Percentiles rank a stretch among this genome's conserved stretches.
phyloP scores from a whole-genome alignment of 2,113 vertebrate genomes.

The Siniperca chuatsi region DNA sequence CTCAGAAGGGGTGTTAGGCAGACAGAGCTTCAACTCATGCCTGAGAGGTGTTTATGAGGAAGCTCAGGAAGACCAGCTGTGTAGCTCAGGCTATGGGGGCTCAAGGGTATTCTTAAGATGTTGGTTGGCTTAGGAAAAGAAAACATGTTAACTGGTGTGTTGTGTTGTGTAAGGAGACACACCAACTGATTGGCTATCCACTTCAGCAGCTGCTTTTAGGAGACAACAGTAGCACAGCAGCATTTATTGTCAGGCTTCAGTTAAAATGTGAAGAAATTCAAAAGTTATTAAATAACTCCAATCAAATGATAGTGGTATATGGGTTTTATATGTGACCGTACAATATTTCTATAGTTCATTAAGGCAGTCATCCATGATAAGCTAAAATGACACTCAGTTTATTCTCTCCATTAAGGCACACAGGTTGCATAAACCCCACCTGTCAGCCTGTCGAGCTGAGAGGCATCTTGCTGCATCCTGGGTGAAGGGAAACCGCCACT shows the following conservation, averaged over 20 bases:
- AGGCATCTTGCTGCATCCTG: constrained; percentile 9
- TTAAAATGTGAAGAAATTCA: constrained; percentile 44
- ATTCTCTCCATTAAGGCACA: constrained; percentile 60
- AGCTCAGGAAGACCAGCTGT: constrained; percentile 45
- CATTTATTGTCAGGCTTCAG: constrained; percentile 25
- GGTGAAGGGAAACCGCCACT: constrained; percentile 40
- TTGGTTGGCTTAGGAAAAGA: constrained; percentile 24
- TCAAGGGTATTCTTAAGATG: constrained; percentile 32
- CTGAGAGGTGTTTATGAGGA: constrained; percentile 53
- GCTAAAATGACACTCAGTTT: constrained; percentile 74
- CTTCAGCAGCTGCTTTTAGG: constrained; percentile 16
- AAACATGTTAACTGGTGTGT: constrained; percentile 13
- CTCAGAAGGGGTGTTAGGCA: constrained; percentile 37
- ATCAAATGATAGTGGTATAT: constrained; percentile 27
- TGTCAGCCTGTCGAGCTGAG: constrained; percentile 63
- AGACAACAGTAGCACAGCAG: neutral
- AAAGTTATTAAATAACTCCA: constrained; percentile 53
- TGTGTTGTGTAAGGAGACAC: constrained; percentile 24
- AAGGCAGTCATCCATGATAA: constrained; percentile 60
- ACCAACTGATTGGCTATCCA: constrained; percentile 23
- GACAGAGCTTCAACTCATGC: constrained; percentile 37
- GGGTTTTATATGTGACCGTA: constrained; percentile 26
- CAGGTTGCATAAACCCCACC: constrained; percentile 50
- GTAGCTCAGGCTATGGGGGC: constrained; percentile 11
- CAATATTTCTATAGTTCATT: constrained; percentile 63